These are phyloP conservation scores for Nyctibius grandis DNA, from an alignment of 2,797 vertebrate genomes.

Conservation along the genomic window DNA sequence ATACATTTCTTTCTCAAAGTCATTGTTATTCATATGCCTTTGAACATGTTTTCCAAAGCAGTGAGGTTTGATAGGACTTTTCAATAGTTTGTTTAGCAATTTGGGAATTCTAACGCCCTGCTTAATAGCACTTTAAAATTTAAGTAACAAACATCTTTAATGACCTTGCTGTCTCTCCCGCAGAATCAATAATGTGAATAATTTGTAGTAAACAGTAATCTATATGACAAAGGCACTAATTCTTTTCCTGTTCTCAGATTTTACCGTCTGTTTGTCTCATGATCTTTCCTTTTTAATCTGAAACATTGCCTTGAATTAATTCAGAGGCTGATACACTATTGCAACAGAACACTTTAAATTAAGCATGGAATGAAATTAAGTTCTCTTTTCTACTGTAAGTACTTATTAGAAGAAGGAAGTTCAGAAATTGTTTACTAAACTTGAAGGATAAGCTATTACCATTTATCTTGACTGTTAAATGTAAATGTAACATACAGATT, in stretches of 20 bases:
- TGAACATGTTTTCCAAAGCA: not conserved
- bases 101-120: not conserved
- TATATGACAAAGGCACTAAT: not conserved
- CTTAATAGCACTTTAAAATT: not conserved
- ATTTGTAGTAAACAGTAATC: not conserved
- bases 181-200: not conserved
- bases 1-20: not conserved
- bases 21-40: not conserved
- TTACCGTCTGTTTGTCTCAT: not conserved
- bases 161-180: not conserved
- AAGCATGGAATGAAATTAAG: not conserved
- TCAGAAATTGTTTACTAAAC: not conserved
- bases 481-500: not conserved
- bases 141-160: not conserved
- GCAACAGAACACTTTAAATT: not conserved
- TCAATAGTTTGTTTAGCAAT: not conserved
- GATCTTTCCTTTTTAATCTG: not conserved
- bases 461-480: not conserved
- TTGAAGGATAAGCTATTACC: not conserved
- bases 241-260: not conserved
- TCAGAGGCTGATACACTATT: not conserved
- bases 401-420: not conserved
- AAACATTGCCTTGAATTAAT: not conserved
- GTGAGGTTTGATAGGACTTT: not conserved
- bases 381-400: not conserved